Conservation (phyloP, 2,888 invertebrate species). For the Tenthredo distinguenda region DNA sequence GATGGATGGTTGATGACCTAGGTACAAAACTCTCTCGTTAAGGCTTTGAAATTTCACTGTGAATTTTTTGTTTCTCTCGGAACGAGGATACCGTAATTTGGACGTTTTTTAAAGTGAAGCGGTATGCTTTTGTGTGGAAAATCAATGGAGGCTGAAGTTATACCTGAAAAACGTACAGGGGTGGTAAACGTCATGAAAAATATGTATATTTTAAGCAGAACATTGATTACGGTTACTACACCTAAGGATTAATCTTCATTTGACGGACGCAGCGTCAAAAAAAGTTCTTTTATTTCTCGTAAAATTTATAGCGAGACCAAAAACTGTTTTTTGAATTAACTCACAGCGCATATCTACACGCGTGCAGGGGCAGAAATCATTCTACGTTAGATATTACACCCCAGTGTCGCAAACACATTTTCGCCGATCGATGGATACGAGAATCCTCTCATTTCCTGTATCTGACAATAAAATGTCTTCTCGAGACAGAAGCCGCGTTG, state of each 20-base stretch:
- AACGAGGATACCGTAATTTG: background rate
- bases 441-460: background rate
- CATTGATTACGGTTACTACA: slow-evolving; percentile 29
- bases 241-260: slow-evolving; percentile 20
- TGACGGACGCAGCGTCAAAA: background rate
- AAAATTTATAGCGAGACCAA: background rate
- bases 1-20: background rate
- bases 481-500: background rate
- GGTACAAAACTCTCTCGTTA: background rate
- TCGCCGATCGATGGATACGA: background rate
- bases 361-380: background rate
- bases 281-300: background rate
- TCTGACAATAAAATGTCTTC: background rate
- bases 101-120: background rate
- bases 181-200: background rate
- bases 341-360: background rate
- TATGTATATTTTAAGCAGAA: background rate
- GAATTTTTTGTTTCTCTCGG: background rate
- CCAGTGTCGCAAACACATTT: background rate
- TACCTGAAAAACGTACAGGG: too few relatives aligned
- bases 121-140: background rate
- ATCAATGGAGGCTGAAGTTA: background rate
- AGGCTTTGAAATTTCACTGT: background rate
- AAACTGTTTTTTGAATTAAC: background rate
- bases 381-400: background rate